Evolutionary conservation across 2,888 invertebrate species (phyloP).

Genomic region (Agapostemon virescens): DNA sequence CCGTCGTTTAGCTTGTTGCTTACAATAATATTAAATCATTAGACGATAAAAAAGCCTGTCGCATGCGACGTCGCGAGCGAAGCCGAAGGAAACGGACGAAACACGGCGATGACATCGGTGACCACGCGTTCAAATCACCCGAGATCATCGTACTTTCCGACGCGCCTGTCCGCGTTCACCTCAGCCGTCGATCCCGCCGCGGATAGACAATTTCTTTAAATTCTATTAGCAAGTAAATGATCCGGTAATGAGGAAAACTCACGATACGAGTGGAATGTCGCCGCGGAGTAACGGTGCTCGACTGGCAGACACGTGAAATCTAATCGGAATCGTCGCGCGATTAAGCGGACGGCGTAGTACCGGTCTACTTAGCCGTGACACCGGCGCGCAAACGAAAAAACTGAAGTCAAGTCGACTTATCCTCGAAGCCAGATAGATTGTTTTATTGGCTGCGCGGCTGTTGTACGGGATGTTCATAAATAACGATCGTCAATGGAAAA

Average conservation of each 20-base stretch:
- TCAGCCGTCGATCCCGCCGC: background rate
- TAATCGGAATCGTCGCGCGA: conserved; percentile 20
- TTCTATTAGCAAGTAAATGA: conserved; percentile 13
- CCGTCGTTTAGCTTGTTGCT: background rate
- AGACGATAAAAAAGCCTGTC: background rate
- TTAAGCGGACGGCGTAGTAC: conserved; percentile 6
- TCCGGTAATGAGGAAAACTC: background rate
- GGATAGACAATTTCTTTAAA: background rate
- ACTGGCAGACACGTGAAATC: background rate
- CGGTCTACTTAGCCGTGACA: conserved; percentile 15
- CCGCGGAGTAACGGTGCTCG: conserved; percentile 5
- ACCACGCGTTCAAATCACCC: conserved; percentile 9
- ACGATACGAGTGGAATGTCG: background rate
- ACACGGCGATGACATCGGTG: background rate
- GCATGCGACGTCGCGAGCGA: background rate
- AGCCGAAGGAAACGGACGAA: background rate
- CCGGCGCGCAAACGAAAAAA: background rate
- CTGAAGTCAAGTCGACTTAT: background rate
- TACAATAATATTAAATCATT: background rate
- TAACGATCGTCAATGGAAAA: conserved; percentile 28
- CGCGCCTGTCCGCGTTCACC: background rate
- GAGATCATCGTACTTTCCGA: background rate
- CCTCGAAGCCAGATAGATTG: background rate
- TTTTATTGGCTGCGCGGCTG: conserved; percentile 12
- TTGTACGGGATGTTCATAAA: conserved; percentile 28